Conservation (phyloP, 2,113 vertebrate genomes). For the Tilapia sparmanii region DNA sequence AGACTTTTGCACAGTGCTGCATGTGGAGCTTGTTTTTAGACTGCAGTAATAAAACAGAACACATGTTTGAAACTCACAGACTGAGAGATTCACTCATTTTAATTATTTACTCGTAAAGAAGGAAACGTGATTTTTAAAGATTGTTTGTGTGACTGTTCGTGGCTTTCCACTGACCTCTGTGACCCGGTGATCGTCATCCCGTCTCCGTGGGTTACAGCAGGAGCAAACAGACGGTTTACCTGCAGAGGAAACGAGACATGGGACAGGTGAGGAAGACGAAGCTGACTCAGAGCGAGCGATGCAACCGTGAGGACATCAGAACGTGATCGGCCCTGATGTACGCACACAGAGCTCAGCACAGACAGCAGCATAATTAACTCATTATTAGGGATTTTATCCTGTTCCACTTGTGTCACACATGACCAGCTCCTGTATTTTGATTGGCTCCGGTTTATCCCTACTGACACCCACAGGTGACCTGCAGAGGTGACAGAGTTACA, state of each 20-base stretch:
- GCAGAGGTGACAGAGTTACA: rapidly evolving
- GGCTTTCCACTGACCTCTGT: slow-evolving; percentile 12
- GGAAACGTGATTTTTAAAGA: rapidly evolving
- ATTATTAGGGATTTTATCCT: rapidly evolving
- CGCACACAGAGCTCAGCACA: neutral
- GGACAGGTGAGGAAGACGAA: rapidly evolving
- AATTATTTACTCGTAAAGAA: rapidly evolving
- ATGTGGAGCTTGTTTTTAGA: neutral
- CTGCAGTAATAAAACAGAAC: rapidly evolving
- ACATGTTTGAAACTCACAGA: neutral
- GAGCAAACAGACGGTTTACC: slow-evolving; percentile 1
- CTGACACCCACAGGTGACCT: neutral
- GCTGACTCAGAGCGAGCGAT: rapidly evolving
- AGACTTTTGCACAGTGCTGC: neutral
- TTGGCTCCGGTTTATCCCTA: rapidly evolving
- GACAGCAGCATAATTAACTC: rapidly evolving
- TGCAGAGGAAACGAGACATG: neutral
- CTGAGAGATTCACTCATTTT: neutral
- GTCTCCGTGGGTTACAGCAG: neutral
- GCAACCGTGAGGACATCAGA: neutral
- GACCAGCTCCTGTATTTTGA: rapidly evolving
- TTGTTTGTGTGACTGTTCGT: neutral
- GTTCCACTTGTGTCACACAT: neutral
- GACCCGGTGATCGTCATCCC: rapidly evolving
- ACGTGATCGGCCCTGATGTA: rapidly evolving